Base-by-base conservation (phyloP, 2,888 invertebrate species). In the Temnothorax unifasciatus region DNA sequence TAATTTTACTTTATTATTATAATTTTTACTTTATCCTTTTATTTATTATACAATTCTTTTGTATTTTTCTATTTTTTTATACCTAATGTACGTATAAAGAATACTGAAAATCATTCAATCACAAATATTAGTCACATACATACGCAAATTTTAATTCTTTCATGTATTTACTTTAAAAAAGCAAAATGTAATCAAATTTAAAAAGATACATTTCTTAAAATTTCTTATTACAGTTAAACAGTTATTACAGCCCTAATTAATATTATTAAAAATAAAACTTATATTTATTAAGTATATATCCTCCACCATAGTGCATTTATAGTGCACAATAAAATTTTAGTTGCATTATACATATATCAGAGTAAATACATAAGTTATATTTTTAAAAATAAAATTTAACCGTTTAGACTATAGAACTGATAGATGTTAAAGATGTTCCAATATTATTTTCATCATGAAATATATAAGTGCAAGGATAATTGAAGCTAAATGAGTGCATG, bases 401-500 rank as follows among this genome's bases (percentile, higher is more conserved):
- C 8, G 25, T 75, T 44, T 15, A 47, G 15, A 11, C 8, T 15
- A n/a, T 44, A 8, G 21, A 75, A 47, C 1, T 1, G 1, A 47
- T 47, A 47, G 1, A 47, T 47, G 41, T 25, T 38, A 11, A 6
- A 61, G 15, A 44, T 38, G 3, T 66, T 18, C 29, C n/a, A 47
- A 66, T 38, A 41, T 41, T 13, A 6, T 44, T 64, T 50, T 21
- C 21, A 25, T 44, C n/a, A 44, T 44, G 1, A 68, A 59, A 34
- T 47, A 5, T 13, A 29, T 13, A 29, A 57, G 34, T 81, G 73
- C 71, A 73, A 38, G 3, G 74, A 54, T 54, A 86, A 73, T 34
- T 3, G 2, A 68, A 2, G 1, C 64, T 44, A 50, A 63, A 64
- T 2, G 3, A 79, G 52, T 68, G 66, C 83, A 79, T 18, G 61